These are phyloP conservation scores for Molorchus minor DNA, from an alignment of 2,888 invertebrate species.

Conservation along the genomic window DNA sequence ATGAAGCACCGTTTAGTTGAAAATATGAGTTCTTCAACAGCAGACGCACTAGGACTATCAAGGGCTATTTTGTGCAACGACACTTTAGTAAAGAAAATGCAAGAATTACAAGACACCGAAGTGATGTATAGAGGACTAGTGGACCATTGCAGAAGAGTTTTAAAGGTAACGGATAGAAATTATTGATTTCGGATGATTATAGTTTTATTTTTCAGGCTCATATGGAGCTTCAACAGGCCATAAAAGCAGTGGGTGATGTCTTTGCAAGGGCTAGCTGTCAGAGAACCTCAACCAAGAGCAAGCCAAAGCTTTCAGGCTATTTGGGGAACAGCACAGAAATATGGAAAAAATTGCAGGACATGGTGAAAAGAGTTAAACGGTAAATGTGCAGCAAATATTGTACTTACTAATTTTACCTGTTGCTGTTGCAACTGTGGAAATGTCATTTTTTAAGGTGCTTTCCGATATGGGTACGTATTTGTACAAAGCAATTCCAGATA, in stretches of 20 bases:
- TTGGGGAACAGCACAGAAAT: slow-evolving; percentile 92
- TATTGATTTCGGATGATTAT: slow-evolving; percentile 1
- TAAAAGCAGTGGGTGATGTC: slow-evolving; percentile 91
- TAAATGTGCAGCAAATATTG: slow-evolving; percentile 59
- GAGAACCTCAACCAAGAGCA: slow-evolving; percentile 94
- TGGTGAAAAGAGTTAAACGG: slow-evolving; percentile 92
- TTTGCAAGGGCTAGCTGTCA: slow-evolving; percentile 94
- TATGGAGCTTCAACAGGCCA: slow-evolving; percentile 88
- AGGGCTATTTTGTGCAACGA: slow-evolving; percentile 98
- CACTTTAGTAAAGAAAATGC: slow-evolving; percentile 92
- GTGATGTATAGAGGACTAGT: slow-evolving; percentile 91
- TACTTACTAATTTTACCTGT: background rate
- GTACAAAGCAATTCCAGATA: slow-evolving; percentile 98
- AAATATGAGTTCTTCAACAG: slow-evolving; percentile 91
- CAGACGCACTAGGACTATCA: slow-evolving; percentile 94
- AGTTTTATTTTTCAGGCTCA: slow-evolving; percentile 70
- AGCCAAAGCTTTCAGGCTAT: slow-evolving; percentile 94
- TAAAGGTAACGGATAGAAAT: slow-evolving; percentile 65
- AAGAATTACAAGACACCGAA: slow-evolving; percentile 93
- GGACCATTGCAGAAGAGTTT: slow-evolving; percentile 83
- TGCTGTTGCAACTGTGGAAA: background rate
- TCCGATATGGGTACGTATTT: slow-evolving; percentile 96
- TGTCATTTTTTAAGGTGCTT: slow-evolving; percentile 72
- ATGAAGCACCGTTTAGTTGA: slow-evolving; percentile 97
- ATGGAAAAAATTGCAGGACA: slow-evolving; percentile 91